phyloP scores from a whole-genome alignment of 2,797 vertebrate genomes.

The Fistularia tabacaria region DNA sequence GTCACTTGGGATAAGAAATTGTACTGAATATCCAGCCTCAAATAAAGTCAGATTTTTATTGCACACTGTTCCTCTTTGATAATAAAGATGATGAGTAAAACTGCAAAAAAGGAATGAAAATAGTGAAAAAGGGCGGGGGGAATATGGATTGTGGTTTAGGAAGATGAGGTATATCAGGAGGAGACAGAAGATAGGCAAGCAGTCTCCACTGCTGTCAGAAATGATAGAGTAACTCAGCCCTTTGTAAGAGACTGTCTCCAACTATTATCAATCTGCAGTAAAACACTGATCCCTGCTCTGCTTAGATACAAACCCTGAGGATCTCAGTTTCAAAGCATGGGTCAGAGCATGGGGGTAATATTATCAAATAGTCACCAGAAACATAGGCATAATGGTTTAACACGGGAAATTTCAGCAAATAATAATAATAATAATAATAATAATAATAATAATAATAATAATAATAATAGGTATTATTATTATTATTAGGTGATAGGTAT shows the following conservation, averaged over 20 bases:
- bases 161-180: slow-evolving; percentile 37
- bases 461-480: too few relatives aligned
- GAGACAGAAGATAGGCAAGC: slow-evolving; percentile 44
- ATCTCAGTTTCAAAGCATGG: slow-evolving; percentile 12
- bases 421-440: too few relatives aligned
- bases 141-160: slow-evolving; percentile 14
- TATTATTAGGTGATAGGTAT: too few relatives aligned
- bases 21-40: too few relatives aligned
- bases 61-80: too few relatives aligned
- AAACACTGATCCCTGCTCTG: slow-evolving; percentile 37
- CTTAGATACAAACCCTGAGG: slow-evolving; percentile 16
- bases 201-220: slow-evolving; percentile 56
- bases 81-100: neutral
- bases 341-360: neutral
- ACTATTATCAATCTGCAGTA: slow-evolving; percentile 45
- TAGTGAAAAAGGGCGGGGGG: slow-evolving; percentile 11
- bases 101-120: slow-evolving; percentile 7
- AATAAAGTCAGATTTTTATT: too few relatives aligned
- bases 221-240: slow-evolving; percentile 51
- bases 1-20: too few relatives aligned
- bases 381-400: too few relatives aligned
- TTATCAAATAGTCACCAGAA: neutral
- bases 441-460: too few relatives aligned
- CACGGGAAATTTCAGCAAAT: too few relatives aligned
- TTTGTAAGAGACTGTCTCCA: slow-evolving; percentile 44